phyloP scores from a whole-genome alignment of 2,113 vertebrate species.

The Cygnus buccinator region DNA sequence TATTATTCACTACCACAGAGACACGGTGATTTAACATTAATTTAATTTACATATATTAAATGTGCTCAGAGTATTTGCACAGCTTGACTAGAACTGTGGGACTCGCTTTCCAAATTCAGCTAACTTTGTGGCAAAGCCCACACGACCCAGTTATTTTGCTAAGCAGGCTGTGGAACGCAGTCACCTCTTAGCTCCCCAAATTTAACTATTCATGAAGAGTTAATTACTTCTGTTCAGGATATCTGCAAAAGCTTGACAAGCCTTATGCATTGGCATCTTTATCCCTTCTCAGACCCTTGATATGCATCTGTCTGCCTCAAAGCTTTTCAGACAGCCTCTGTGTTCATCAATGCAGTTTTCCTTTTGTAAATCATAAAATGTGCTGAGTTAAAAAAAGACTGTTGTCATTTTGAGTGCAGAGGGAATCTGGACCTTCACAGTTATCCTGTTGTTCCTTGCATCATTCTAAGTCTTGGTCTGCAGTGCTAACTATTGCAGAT shows the following conservation, averaged over 20 bases:
- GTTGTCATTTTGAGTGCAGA: not conserved
- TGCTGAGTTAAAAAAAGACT: fast-evolving
- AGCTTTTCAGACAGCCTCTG: not conserved
- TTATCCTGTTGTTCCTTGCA: not conserved
- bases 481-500: not conserved
- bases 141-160: conserved; percentile 4
- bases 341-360: not conserved
- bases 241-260: not conserved
- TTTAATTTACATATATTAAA: conserved; percentile 64
- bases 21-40: conserved; percentile 50
- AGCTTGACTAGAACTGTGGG: conserved; percentile 30
- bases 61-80: not conserved
- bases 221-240: conserved; percentile 6
- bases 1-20: conserved; percentile 34
- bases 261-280: not conserved
- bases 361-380: not conserved
- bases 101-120: conserved; percentile 20
- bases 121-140: not conserved
- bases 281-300: not conserved
- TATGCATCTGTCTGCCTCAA: not conserved
- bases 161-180: not conserved
- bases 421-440: not conserved
- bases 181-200: not conserved
- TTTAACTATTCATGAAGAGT: conserved; percentile 14
- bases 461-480: not conserved